Base-by-base conservation (phyloP, 2,113 vertebrate genomes). In the Diglossa brunneiventris region DNA sequence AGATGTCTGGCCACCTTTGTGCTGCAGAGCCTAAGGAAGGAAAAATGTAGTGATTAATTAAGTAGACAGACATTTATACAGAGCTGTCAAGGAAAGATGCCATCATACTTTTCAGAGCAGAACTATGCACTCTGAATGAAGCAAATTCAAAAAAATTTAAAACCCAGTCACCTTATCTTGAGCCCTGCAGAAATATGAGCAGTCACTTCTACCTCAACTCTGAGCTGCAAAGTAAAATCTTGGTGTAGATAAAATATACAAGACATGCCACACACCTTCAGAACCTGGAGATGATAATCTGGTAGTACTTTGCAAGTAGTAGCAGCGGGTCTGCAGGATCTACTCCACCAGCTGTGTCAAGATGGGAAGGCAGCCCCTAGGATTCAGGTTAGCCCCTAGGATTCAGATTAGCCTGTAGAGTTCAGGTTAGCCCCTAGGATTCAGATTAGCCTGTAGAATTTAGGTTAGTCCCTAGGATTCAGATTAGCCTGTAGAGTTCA, bases 131-230 rank as follows among this genome's bases (percentile, higher is more conserved):
- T 72, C 30, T 79, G 49, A 70, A 35, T 1, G 4, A 79, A 30
- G 56, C n/a, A 84, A 84, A 74, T 78, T 11, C 0, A 0, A 23
- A 62, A 61, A 39, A 13, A 0, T 3, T 27, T 50, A 5, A 55
- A 82, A 61, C 23, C 15, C 0, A 0, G 18, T 75, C 47, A 55
- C 44, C 35, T 76, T 49, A 62, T 49, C 64, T 86, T 86, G 50
- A 77, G 33, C 46, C 11, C 44, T 86, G 27, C 35, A 95, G 55
- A 84, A 84, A 66, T 8, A 49, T 5, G 19, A 90, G 46, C 63
- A 35, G 31, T 77, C 41, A 28, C 37, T 83, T 49, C 74, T 62
- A 18, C 26, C 47, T 91, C 41, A 83, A 0, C 33, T 56, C 77
- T 58, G 30, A 94, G 53, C 73, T 73, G 27, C 11, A 8, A 76